These are phyloP conservation scores for Epizoanthus stellaris DNA, from an alignment of 92 coral and sea anemone species.

Conservation along the genomic window DNA sequence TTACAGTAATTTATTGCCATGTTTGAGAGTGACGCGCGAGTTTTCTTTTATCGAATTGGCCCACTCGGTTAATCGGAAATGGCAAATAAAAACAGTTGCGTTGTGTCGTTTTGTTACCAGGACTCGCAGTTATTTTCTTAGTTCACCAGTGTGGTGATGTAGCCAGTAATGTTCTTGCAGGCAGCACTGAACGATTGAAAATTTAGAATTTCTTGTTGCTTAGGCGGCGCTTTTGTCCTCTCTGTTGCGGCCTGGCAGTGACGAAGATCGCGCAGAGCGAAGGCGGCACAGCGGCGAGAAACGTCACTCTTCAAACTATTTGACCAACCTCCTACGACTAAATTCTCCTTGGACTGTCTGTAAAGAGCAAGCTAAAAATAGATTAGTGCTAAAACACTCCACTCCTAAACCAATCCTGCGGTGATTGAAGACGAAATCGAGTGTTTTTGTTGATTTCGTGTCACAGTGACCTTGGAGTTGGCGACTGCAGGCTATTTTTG, in stretches of 20 bases:
- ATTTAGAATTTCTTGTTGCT: not conserved
- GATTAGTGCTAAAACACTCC: no score
- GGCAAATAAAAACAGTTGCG: not conserved
- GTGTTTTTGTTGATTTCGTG: conserved; percentile 25
- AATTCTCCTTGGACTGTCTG: not conserved
- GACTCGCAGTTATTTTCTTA: not conserved
- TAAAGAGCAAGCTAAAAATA: not conserved
- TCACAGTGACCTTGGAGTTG: conserved; percentile 10
- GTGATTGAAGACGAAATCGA: not conserved
- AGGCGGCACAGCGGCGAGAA: not conserved
- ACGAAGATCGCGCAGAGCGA: conserved; percentile 3
- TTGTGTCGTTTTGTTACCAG: conserved; percentile 6
- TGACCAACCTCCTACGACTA: not conserved
- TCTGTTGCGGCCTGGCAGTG: not conserved
- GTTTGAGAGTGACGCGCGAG: conserved; percentile 38
- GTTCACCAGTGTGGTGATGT: not conserved
- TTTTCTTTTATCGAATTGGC: not conserved
- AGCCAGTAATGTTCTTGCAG: not conserved
- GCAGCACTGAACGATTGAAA: not conserved
- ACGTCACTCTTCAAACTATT: not conserved
- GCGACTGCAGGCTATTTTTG: conserved; percentile 1
- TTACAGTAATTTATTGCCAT: conserved; percentile 12
- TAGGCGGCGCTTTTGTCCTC: not conserved
- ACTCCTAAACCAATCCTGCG: no score
- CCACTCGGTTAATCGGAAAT: conserved; percentile 3